Evolutionary conservation across 2,113 vertebrate genomes (phyloP), one percentile per base, ranked within the genome.

Genomic region (Vulpes vulpes): DNA sequence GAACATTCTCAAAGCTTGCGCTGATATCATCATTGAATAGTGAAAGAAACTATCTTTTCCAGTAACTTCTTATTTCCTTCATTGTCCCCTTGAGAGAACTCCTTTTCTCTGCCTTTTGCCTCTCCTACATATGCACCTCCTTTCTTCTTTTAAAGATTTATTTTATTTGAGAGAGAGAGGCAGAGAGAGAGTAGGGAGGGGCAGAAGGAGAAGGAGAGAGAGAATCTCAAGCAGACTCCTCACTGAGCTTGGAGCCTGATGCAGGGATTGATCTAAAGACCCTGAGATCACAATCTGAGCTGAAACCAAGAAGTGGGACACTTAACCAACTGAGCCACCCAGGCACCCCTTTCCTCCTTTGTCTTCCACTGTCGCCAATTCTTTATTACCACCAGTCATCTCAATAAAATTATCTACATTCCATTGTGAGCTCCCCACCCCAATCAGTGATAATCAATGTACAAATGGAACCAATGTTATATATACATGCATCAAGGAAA

Each of bases 21-120:
- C 64, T 35, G 9, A 43, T 67, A 51, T 81, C 53, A 80, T 53
- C 79, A 78, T 7, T 30, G 27, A 79, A 30, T 0, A 73, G 57
- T 10, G 82, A 96, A 92, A 89, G 27, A 88, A 95, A 91, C 8
- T 53, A 11, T 73, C 80, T 94, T 96, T 93, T 83, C 73, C 76
- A 95, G 79, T 92, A 87, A 90, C 12, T 71, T 88, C 32, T 69
- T 67, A 90, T 82, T 67, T 15, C 35, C 51, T 95, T 76, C 69
- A 59, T 74, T 95, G 43, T 78, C 73, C 67, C 81, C 60, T 76
- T 60, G 35, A 87, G 55, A 94, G n/a, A 93, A 85, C 0, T 22
- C 19, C 76, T 92, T 59, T 89, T 25, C 53, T 91, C 53, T 76
- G 35, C 17, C 17, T 87, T 91, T 79, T 83, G 43, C 20, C 67